Conservation (phyloP, 1,140 invertebrate genomes). For the Danaus plexippus region DNA sequence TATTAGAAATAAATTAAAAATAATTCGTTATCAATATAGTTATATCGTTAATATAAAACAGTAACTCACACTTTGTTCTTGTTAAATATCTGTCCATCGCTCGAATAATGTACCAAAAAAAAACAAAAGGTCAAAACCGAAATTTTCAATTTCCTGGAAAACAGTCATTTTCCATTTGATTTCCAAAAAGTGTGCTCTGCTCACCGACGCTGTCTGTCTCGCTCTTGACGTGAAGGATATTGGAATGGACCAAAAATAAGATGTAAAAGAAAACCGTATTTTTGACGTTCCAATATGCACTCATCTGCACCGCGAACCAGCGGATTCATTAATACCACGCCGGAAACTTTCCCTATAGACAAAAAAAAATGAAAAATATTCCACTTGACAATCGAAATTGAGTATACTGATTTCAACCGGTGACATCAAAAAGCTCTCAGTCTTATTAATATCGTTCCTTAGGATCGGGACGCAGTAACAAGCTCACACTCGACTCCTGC, state of each 20-base stretch:
- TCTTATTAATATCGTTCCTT: slow-evolving; percentile 57
- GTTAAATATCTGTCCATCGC: slow-evolving; percentile 6
- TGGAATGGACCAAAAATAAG: slow-evolving; percentile 64
- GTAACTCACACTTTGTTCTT: slow-evolving; percentile 9
- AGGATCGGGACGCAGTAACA: slow-evolving; percentile 47
- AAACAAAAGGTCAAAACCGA: slow-evolving; percentile 41
- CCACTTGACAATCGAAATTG: slow-evolving; percentile 26
- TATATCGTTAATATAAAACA: too few relatives aligned
- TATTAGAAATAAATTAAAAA: too few relatives aligned
- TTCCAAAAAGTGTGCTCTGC: slow-evolving; percentile 41
- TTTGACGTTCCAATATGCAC: slow-evolving; percentile 70
- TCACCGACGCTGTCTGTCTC: slow-evolving; percentile 47
- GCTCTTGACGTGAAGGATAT: slow-evolving; percentile 62
- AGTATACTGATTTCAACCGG: slow-evolving; percentile 10
- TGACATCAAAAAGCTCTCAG: slow-evolving; percentile 53
- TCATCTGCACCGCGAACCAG: slow-evolving; percentile 49
- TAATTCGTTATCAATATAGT: too few relatives aligned
- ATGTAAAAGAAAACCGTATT: slow-evolving; percentile 65
- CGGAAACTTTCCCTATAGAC: slow-evolving; percentile 31
- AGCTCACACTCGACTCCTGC: slow-evolving; percentile 56
- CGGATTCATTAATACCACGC: slow-evolving; percentile 59
- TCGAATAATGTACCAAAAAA: not conserved
- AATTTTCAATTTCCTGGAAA: slow-evolving; percentile 63
- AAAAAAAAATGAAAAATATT: slow-evolving; percentile 24
- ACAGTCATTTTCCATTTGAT: slow-evolving; percentile 59